A percentile compares a stretch with the other conserved stretches of the same genome.
These are phyloP conservation scores for Dynastes grantii DNA, from an alignment of 2,888 invertebrate genomes.

Conservation along the genomic window DNA sequence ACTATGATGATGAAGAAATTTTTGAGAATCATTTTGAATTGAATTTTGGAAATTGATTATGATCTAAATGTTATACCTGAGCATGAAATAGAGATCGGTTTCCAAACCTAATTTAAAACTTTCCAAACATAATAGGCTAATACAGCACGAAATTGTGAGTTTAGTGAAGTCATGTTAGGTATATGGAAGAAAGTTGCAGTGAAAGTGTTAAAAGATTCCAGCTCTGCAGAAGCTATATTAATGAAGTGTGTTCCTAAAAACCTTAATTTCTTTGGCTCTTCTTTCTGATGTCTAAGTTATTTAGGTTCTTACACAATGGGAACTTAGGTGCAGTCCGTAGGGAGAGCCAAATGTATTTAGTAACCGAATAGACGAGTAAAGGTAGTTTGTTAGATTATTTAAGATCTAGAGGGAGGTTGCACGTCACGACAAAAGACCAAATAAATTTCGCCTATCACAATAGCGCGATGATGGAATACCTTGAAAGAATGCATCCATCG, in stretches of 20 bases:
- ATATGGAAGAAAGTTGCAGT: slow-evolving; percentile 91
- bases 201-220: slow-evolving; percentile 96
- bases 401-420: slow-evolving; percentile 94
- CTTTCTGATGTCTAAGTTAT: slow-evolving; percentile 40
- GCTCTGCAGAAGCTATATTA: slow-evolving; percentile 96
- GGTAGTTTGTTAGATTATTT: slow-evolving; percentile 98
- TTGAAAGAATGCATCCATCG: slow-evolving; percentile 95
- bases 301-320: slow-evolving; percentile 92
- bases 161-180: slow-evolving; percentile 97
- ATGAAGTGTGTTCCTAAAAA: slow-evolving; percentile 84
- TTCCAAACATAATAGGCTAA: neutral
- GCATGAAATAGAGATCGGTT: slow-evolving; percentile 81
- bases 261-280: neutral
- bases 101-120: neutral
- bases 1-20: slow-evolving; percentile 98
- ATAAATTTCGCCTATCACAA: slow-evolving; percentile 98
- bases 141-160: slow-evolving; percentile 77
- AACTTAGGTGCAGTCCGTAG: slow-evolving; percentile 96
- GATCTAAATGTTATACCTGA: slow-evolving; percentile 95
- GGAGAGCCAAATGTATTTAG: slow-evolving; percentile 86
- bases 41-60: slow-evolving; percentile 67
- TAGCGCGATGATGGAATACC: slow-evolving; percentile 98
- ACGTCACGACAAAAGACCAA: slow-evolving; percentile 96
- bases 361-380: slow-evolving; percentile 98
- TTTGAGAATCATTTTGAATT: slow-evolving; percentile 82